These are phyloP conservation scores for Nezara viridula DNA, from an alignment of 2,888 invertebrate genomes.

Conservation along the genomic window DNA sequence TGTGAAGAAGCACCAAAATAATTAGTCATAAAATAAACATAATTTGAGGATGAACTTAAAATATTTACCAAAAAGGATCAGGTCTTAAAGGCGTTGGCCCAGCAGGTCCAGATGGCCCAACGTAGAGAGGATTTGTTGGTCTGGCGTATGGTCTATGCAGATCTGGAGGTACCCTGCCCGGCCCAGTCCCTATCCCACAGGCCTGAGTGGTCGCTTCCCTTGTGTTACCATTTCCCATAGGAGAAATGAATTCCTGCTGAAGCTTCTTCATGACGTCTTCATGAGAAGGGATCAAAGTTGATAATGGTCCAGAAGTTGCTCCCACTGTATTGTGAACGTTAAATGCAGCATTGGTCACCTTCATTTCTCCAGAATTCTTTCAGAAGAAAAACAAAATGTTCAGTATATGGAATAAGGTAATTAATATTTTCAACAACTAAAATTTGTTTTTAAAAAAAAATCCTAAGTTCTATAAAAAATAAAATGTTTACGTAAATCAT, in stretches of 20 bases:
- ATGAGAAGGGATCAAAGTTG: constrained; percentile 77
- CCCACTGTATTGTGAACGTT: constrained; percentile 74
- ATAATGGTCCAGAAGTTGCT: constrained; percentile 73
- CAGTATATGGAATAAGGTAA: constrained; percentile 61
- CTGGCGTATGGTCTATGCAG: not conserved
- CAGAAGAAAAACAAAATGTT: constrained; percentile 66
- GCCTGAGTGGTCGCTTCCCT: constrained; percentile 72
- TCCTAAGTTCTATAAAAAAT: too few species aligned
- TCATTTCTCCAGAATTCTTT: constrained; percentile 74
- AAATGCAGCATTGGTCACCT: constrained; percentile 76
- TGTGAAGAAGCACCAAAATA: too few species aligned
- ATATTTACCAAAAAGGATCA: constrained; percentile 52
- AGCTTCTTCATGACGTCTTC: constrained; percentile 75
- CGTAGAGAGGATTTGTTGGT: not conserved
- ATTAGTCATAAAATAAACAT: too few species aligned
- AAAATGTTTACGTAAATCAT: too few species aligned
- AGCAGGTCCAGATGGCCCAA: not conserved
- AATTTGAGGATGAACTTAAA: not conserved
- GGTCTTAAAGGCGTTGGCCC: not conserved
- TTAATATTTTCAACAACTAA: not conserved
- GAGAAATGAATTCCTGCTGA: constrained; percentile 78
- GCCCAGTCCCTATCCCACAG: not conserved
- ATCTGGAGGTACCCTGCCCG: not conserved
- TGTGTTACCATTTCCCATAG: constrained; percentile 70
- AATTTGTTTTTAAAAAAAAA: too few species aligned